phyloP scores from a whole-genome alignment of 2,888 invertebrate genomes.

The Ferdinandea cuprea region DNA sequence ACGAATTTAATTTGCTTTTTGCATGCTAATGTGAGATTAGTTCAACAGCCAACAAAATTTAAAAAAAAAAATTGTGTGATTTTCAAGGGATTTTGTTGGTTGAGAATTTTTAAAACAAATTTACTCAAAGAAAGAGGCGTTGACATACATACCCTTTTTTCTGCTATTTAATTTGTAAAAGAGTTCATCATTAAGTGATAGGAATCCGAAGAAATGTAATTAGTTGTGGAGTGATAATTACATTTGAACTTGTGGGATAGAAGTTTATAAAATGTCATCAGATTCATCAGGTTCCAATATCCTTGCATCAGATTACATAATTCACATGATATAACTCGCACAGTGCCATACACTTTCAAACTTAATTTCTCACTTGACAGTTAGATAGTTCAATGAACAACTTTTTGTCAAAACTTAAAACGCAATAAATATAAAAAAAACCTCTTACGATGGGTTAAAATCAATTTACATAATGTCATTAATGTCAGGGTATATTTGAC shows the following conservation, averaged over 20 bases:
- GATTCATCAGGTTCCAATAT: no score
- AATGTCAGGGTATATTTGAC: slow-evolving; percentile 1
- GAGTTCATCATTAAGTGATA: slow-evolving; percentile 26
- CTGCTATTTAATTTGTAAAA: slow-evolving; percentile 16
- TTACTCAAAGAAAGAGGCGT: slow-evolving; percentile 45
- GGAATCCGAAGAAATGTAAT: neutral
- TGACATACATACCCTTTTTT: slow-evolving; percentile 40
- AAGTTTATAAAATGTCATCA: no score
- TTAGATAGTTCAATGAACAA: no score
- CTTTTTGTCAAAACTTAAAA: no score
- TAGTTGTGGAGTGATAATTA: neutral
- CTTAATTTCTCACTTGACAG: no score
- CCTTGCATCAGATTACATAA: no score
- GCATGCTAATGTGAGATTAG: slow-evolving; percentile 42
- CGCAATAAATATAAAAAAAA: neutral
- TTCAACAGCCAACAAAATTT: no score
- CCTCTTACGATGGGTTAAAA: neutral
- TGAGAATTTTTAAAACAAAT: slow-evolving; percentile 10
- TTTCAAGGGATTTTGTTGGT: no score
- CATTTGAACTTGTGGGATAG: no score
- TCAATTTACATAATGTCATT: neutral
- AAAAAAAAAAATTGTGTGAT: no score
- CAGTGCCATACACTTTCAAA: no score
- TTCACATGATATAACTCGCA: no score
- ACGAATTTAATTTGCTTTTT: slow-evolving; percentile 57